Base-by-base conservation (phyloP, 2,113 vertebrate species). In the Pachypanchax playfairii region DNA sequence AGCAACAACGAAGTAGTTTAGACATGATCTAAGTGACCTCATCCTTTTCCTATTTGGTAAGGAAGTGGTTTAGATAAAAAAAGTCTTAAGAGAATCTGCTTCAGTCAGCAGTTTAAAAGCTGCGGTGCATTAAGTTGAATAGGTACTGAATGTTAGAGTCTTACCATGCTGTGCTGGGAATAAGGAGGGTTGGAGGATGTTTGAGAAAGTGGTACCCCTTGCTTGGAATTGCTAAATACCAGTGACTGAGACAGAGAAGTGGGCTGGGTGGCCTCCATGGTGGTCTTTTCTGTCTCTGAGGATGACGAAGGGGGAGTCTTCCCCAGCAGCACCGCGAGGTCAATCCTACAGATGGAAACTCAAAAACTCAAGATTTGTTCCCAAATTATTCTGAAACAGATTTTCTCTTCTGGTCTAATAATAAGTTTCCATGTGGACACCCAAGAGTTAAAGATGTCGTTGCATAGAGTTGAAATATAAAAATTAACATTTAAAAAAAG, bases 201-300 rank as follows among this genome's bases (percentile, higher is more conserved):
- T 80, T 97, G 97, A 35, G 95, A 86, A 9, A 95, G 85, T 3
- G 93, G 73, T n/a, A 74, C 75, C 20, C 86, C 91, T 90, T 98
- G 97, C 89, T 98, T 99, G 56, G 97, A 97, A 78, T 96, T 99
- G 91, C 94, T 99, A 88, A 98, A 99, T 73, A 99, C 96, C 90
- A 99, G 88, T 2, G 96, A 95, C 84, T 98, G 96, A 4, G 94
- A 91, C 78, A 98, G 85, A 50, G 95, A 89, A 24, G 94, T 84
- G 21, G 95, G 94, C 90, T 96, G 94, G 63, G 91, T 68, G 13
- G 93, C 80, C 69, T 98, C 95, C 90, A 94, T 82, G 51, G 87
- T 91, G 59, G 93, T 69, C 0, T 93, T 87, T 77, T 98, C 97
- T 9, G 92, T 94, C 91, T 98, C 96, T 52, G 95, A 89, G 14